Evolutionary conservation across 2,888 invertebrate genomes (phyloP), one percentile per base, ranked within the genome.

Genomic region (Mayetiola destructor): DNA sequence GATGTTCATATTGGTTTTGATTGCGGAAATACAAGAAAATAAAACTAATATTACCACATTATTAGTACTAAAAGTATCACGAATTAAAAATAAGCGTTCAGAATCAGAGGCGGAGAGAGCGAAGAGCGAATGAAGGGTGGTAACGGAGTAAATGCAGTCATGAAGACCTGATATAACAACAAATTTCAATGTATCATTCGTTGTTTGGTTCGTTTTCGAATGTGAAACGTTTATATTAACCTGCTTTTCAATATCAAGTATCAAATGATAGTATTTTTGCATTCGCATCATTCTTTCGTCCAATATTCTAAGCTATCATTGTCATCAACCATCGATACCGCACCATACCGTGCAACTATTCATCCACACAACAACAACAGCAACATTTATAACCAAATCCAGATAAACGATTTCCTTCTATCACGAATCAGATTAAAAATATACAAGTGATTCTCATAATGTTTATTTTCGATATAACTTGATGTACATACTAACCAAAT

Each of bases 341-440:
- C 27, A 27, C 32, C 48, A 48, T 27, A 48, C n/a, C n/a, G n/a
- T n/a, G n/a, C n/a, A n/a, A n/a, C n/a, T n/a, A n/a, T n/a, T n/a
- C n/a, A n/a, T n/a, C n/a, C n/a, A n/a, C n/a, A n/a, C n/a, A n/a
- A n/a, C n/a, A n/a, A n/a, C n/a, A n/a, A n/a, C n/a, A n/a, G n/a
- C n/a, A n/a, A n/a, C 8, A 32, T 40, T 20, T 39, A 20, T 23
- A 56, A 56, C 29, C 30, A 42, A 56, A 56, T 56, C 56, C 40
- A 56, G 32, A 42, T 56, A 56, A 56, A 56, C 56, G 42, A 48
- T 56, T 56, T 56, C 48, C 30, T 36, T 56, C 56, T 56, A 56
- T 56, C 56, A 56, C 56, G 56, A 56, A 56, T 56, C 56, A 56
- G 56, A 56, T 56, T 56, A 56, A 56, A 53, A 53, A 55, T 42